Evolutionary conservation across 1,140 invertebrate genomes (phyloP).

Genomic region (Trichonephila inaurata): DNA sequence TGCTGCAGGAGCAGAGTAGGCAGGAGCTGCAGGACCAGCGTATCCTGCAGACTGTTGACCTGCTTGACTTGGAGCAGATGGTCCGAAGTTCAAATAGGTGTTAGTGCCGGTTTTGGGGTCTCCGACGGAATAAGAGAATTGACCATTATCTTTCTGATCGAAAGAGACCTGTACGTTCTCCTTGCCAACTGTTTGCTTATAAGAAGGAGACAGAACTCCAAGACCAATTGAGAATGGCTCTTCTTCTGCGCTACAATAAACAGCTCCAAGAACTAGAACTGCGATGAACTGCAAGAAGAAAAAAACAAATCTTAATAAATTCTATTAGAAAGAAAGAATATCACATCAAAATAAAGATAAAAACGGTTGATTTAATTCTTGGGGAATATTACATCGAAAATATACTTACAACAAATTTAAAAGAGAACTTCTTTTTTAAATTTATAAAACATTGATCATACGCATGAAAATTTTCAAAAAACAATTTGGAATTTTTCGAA

Average conservation of each 20-base stretch:
- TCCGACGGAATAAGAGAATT: slow-evolving; percentile 74
- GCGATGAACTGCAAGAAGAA: slow-evolving; percentile 19
- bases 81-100: slow-evolving; percentile 53
- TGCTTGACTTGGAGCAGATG: background rate
- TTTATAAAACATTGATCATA: too few relatives aligned
- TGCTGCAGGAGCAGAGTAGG: slow-evolving; percentile 71
- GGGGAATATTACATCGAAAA: too few relatives aligned
- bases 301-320: background rate
- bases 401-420: too few relatives aligned
- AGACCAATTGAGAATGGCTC: slow-evolving; percentile 77
- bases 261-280: slow-evolving; percentile 13
- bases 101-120: slow-evolving; percentile 71
- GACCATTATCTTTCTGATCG: slow-evolving; percentile 71
- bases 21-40: slow-evolving; percentile 78
- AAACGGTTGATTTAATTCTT: too few relatives aligned
- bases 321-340: too few relatives aligned
- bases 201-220: slow-evolving; percentile 76
- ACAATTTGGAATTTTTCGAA: too few relatives aligned
- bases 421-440: too few relatives aligned
- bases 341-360: too few relatives aligned
- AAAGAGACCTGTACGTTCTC: slow-evolving; percentile 70
- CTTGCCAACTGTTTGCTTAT: slow-evolving; percentile 76
- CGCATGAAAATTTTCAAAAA: too few relatives aligned
- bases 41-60: background rate
- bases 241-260: slow-evolving; percentile 43